phyloP scores from a whole-genome alignment of 2,888 invertebrate species.

The Callinectes sapidus region DNA sequence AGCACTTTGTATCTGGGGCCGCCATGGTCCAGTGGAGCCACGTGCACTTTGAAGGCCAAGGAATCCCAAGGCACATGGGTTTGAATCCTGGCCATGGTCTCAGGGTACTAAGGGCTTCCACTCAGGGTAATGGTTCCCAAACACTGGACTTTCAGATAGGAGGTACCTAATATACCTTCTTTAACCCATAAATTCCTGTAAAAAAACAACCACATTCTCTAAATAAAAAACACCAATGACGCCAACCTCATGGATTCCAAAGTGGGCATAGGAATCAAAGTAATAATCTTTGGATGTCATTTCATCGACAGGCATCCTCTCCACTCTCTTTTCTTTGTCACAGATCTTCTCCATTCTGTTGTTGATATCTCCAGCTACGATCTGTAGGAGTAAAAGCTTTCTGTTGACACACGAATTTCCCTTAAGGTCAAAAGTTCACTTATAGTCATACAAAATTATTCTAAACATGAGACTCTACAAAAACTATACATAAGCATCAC shows the following conservation, averaged over 20 bases:
- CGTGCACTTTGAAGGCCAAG: too few species aligned
- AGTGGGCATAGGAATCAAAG: conserved; percentile 99
- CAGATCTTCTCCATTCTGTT: conserved; percentile 69
- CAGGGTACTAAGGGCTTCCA: too few species aligned
- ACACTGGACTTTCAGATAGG: too few species aligned
- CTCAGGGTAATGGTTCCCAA: too few species aligned
- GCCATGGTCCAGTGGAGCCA: too few species aligned
- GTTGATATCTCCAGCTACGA: conserved; percentile 58
- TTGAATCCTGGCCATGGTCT: too few species aligned
- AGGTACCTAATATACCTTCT: too few species aligned
- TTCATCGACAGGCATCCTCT: conserved; percentile 81
- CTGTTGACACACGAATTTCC: not conserved
- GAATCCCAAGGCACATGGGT: too few species aligned
- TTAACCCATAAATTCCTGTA: too few species aligned
- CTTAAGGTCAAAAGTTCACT: too few species aligned
- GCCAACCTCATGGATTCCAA: conserved; percentile 95
- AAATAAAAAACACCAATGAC: too few species aligned
- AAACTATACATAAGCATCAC: not conserved
- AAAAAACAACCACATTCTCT: too few species aligned
- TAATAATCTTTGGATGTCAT: conserved; percentile 99
- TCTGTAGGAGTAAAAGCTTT: conserved; percentile 49
- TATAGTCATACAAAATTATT: not conserved
- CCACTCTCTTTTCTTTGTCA: conserved; percentile 68
- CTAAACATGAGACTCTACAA: not conserved
- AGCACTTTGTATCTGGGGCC: not conserved